phyloP scores from a whole-genome alignment of 2,797 vertebrate species.

The Vespertilio murinus region DNA sequence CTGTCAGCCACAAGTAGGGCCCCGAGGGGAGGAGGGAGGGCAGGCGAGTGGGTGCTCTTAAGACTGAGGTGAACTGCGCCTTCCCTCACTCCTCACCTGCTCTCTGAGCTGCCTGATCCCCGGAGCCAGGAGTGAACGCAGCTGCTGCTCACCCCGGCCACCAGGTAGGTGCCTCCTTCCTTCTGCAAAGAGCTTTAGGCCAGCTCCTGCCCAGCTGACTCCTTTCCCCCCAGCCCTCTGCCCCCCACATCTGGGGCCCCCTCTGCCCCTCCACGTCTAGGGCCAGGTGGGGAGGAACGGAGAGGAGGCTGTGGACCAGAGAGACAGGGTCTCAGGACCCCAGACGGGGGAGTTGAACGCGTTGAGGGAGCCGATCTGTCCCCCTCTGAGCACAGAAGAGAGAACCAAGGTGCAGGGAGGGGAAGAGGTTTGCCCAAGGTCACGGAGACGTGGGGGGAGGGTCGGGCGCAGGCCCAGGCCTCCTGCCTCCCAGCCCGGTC shows the following conservation, averaged over 20 bases:
- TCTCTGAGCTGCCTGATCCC: not conserved
- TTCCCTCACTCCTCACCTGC: slow-evolving; percentile 34
- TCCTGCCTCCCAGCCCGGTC: not conserved
- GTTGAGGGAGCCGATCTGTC: not conserved
- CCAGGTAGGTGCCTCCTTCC: slow-evolving; percentile 56
- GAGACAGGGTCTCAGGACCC: not conserved
- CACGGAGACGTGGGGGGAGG: not conserved
- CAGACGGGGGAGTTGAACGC: not conserved
- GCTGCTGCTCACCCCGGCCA: not conserved
- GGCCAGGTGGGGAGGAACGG: not conserved
- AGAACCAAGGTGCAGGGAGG: not conserved
- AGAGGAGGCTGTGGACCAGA: not conserved
- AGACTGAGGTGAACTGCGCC: slow-evolving; percentile 21
- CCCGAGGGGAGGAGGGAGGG: not conserved
- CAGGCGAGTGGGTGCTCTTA: slow-evolving; percentile 22
- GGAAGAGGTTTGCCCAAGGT: not conserved
- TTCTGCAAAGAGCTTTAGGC: not conserved
- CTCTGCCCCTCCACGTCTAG: too few species aligned
- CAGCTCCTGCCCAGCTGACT: not conserved
- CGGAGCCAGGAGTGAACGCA: not conserved
- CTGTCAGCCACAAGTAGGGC: slow-evolving; percentile 51
- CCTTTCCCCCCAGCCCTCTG: not conserved
- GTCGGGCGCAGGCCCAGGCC: not conserved
- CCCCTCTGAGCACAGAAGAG: not conserved
- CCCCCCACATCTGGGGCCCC: not conserved